Percentiles rank a stretch among this genome's conserved stretches.
Conservation (phyloP, 1,140 invertebrate species). For the Agrilus planipennis region DNA sequence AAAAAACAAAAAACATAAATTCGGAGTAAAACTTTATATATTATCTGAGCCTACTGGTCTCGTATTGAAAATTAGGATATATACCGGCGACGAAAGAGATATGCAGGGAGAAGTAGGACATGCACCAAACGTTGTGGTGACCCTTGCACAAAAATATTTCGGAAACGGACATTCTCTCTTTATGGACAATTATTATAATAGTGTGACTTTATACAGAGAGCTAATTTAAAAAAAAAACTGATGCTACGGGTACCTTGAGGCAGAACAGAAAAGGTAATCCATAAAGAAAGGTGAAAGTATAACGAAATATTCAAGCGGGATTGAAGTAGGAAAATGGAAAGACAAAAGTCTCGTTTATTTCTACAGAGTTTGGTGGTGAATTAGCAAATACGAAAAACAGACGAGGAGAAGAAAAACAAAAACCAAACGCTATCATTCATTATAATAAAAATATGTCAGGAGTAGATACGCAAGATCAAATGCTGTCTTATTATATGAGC, state of each 20-base stretch:
- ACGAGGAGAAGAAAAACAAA: constrained; percentile 12
- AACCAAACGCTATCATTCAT: constrained; percentile 17
- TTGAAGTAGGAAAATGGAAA: constrained; percentile 24
- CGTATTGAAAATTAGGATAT: constrained; percentile 8
- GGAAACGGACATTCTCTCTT: constrained; percentile 5
- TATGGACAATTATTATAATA: constrained; percentile 9
- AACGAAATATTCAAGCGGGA: not conserved
- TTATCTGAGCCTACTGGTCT: constrained; percentile 16
- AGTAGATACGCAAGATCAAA: constrained; percentile 17
- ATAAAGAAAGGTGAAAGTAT: not conserved
- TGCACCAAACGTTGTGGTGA: not conserved
- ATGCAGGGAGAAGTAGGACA: not conserved
- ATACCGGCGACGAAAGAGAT: not conserved
- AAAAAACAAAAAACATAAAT: constrained; percentile 25
- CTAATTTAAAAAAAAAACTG: constrained; percentile 2
- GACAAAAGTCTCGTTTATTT: constrained; percentile 26
- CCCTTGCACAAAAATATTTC: not conserved
- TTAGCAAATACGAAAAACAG: constrained; percentile 13
- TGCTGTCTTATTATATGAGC: constrained; percentile 16
- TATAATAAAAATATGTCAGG: constrained; percentile 17
- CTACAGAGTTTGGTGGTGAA: constrained; percentile 13
- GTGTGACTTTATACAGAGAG: not conserved
- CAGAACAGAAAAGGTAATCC: not conserved
- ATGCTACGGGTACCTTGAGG: constrained; percentile 5
- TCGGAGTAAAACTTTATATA: constrained; percentile 29